Evolutionary conservation across 2,888 invertebrate species (phyloP).

Genomic region (Catocala sponsa): DNA sequence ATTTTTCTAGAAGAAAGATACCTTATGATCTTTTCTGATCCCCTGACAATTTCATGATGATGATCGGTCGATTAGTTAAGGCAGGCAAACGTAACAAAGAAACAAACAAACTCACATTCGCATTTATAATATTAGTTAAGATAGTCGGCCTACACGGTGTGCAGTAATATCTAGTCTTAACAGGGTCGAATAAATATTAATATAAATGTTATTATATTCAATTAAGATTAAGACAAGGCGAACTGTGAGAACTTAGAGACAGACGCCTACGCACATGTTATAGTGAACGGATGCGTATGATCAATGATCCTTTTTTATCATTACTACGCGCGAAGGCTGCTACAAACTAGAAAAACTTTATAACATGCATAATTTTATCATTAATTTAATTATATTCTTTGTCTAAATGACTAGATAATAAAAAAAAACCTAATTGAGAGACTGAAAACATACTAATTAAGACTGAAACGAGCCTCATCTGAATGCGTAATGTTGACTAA

Average conservation of each 20-base stretch:
- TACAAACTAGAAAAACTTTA: constrained; percentile 6
- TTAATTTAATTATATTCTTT: constrained; percentile 9
- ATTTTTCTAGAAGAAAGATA: no score
- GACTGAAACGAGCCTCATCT: constrained; percentile 14
- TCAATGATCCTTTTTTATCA: constrained; percentile 57
- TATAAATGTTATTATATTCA: constrained; percentile 45
- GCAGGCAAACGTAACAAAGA: no score
- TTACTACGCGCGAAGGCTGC: constrained; percentile 37
- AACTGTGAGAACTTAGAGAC: constrained; percentile 59
- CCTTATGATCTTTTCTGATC: no score
- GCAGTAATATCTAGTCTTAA: no score
- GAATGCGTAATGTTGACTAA: constrained; percentile 16
- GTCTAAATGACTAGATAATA: background rate
- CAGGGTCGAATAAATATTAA: constrained; percentile 14
- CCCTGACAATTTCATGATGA: no score
- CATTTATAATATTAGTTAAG: no score
- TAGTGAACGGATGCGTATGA: constrained; percentile 56
- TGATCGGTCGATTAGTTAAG: no score
- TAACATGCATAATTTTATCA: constrained; percentile 3
- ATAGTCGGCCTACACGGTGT: no score
- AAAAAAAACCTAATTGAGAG: background rate
- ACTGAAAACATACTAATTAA: constrained; percentile 3
- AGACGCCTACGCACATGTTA: constrained; percentile 69
- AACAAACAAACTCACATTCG: no score
- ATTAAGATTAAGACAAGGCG: constrained; percentile 59